Base-by-base conservation (phyloP, 1,140 invertebrate genomes). In the Galleria mellonella region DNA sequence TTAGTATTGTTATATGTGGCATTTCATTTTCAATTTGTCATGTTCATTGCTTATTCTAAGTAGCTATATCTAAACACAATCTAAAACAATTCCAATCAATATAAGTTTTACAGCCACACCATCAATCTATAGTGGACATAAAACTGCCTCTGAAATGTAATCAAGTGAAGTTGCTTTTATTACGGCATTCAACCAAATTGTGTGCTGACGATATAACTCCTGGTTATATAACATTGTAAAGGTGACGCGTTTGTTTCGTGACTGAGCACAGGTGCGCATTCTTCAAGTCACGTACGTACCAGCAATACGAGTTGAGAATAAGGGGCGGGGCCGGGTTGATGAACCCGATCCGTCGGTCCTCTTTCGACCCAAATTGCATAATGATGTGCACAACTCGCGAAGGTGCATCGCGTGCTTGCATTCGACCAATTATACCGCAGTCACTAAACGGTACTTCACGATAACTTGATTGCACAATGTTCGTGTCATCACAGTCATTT, bases 321-420 rank as follows among this genome's bases (percentile, higher is more conserved):
- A 61, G 63, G 63, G 72, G 62, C 64, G 70, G 63, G 60, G 63
- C 53, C 11, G 53, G 64, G 61, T 77, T 72, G 62, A 65, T 41
- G 63, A 57, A 64, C 70, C 39, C 47, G 47, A 38, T 40, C 43
- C 51, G 52, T 61, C 60, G 37, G 52, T 39, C 39, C 32, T 51
- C 36, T 43, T 54, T 50, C 56, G 64, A 58, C 68, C 67, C 67
- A 75, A 70, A 77, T 78, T 70, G 65, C 56, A 70, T 61, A 76
- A 82, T 72, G 57, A 60, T 67, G 60, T 55, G 68, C 64, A 39
- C 57, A 61, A 55, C 58, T 62, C 58, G 47, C 57, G 36, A 56
- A 44, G 17, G 32, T 50, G 37, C 42, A 37, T 37, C 35, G 15
- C 35, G 35, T 37, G 17, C 17, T 23, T 6, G 17, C 2, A 6